Evolutionary conservation across 2,888 invertebrate genomes (phyloP), one percentile per base, ranked within the genome.

Genomic region (Eucriotettix oculatus): DNA sequence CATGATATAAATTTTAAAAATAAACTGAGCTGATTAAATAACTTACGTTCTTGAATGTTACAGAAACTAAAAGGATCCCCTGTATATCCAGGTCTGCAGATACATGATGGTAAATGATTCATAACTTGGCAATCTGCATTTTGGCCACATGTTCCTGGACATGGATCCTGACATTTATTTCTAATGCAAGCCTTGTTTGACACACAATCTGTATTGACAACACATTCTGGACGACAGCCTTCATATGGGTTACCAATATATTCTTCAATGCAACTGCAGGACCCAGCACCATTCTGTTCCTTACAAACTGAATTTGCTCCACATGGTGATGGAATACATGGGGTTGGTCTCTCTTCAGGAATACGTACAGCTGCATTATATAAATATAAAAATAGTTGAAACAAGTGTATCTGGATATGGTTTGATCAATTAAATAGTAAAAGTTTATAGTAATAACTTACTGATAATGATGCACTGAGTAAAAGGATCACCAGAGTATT

Each of bases 161-260:
- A 91, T 48, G 91, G 90, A 71, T 90, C 81, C 40, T 75, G 70
- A 70, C 92, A 92, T 74, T 87, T 87, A 66, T 84, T 82, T 68
- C 85, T 82, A 12, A 87, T 74, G 68, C 91, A 91, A 5, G 90
- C 85, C 68, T 81, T 82, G 65, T 84, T 80, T 16, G 77, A 54
- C 75, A 79, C 59, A 60, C 70, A 70, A 53, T 70, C 70, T n/a
- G 68, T 68, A 66, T 70, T 70, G 56, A 67, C 63, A 10, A 65
- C 62, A 56, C 69, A 69, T 64, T 68, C 67, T 10, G 66, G 66
- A 16, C 67, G 16, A 67, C 66, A 58, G 59, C 68, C 65, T 53
- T 65, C 63, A 57, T 68, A 68, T 16, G 73, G 72, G 64, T 71
- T 69, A 10, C 74, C 74, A 58, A 68, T 65, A 60, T 69, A 71